Evolutionary conservation across 2,888 invertebrate genomes (phyloP), one percentile per base, ranked within the genome.

Genomic region (Caenorhabditis zanzibari): DNA sequence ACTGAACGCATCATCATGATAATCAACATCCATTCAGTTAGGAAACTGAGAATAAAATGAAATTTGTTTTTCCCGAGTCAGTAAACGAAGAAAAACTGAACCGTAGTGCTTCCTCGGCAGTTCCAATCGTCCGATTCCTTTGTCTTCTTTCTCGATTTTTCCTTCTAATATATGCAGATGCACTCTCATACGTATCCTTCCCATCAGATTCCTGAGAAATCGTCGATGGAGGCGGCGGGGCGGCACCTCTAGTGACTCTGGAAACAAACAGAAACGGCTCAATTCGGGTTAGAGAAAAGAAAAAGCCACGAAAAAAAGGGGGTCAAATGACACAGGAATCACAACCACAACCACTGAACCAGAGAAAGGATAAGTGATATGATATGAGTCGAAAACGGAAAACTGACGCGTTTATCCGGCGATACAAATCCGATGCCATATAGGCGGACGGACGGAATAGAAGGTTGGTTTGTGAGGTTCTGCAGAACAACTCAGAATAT

Each of bases 81-180:
- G 41, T 47, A 24, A 73, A 69, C 44, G 44, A n/a, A 79, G 49
- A 52, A 63, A 85, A 68, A 79, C 77, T 68, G 61, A 75, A 86
- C 88, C 86, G 86, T 81, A 84, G 72, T 4, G 87, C 85, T 63
- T 91, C 90, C 35, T 91, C 91, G 9, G 91, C 86, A 12, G 87
- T 85, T 14, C 88, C 91, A 52, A 91, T 92, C 14, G 91, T 91
- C 38, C 87, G 79, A 82, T 92, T 92, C 32, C 91, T 74, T 38
- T 85, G 74, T 9, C 91, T 83, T 47, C 91, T 77, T 63, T 91
- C 91, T 16, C 91, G 87, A 63, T 91, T 92, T 63, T 91, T 91
- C 22, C 91, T 77, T 32, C 91, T 84, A 52, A 91, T 91, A 82
- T 91, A 91, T 0, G 88, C 88, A 19, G 91, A 88, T 10, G 91